Percentiles rank a stretch among this genome's conserved stretches.
These are phyloP conservation scores for Epinephelus moara DNA, from an alignment of 2,113 vertebrate species.

Conservation along the genomic window DNA sequence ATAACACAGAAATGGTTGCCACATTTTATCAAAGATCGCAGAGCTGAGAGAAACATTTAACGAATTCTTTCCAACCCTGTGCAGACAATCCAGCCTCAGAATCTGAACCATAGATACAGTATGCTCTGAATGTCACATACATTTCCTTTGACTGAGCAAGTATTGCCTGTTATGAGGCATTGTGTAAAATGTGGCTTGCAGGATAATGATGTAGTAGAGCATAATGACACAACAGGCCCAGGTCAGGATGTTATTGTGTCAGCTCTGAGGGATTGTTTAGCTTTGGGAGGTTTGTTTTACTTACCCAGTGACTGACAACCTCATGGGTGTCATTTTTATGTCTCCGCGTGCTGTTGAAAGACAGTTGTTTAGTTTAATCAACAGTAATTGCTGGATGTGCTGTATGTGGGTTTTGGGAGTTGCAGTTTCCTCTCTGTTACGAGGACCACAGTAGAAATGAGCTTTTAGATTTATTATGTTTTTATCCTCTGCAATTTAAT, in stretches of 20 bases:
- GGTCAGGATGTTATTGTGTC: background rate
- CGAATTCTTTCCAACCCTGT: no score
- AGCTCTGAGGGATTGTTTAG: background rate
- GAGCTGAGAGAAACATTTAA: no score
- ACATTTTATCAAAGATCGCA: no score
- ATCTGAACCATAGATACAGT: no score
- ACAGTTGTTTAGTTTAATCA: background rate
- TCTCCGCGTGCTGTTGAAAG: background rate
- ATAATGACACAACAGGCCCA: background rate
- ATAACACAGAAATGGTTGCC: no score
- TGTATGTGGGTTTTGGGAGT: background rate
- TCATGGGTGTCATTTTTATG: background rate
- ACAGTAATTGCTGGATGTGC: constrained; percentile 1
- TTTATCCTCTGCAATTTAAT: background rate
- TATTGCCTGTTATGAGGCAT: background rate
- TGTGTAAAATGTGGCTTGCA: background rate
- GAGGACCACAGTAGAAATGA: background rate
- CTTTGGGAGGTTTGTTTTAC: background rate
- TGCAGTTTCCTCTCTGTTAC: background rate
- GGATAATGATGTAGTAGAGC: background rate
- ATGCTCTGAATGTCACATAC: no score
- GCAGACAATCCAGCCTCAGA: no score
- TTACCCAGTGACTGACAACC: background rate
- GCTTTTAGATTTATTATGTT: background rate
- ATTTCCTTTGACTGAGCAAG: background rate